These are phyloP conservation scores for Philhelius pedissequus DNA, from an alignment of 2,888 invertebrate genomes.

Conservation along the genomic window DNA sequence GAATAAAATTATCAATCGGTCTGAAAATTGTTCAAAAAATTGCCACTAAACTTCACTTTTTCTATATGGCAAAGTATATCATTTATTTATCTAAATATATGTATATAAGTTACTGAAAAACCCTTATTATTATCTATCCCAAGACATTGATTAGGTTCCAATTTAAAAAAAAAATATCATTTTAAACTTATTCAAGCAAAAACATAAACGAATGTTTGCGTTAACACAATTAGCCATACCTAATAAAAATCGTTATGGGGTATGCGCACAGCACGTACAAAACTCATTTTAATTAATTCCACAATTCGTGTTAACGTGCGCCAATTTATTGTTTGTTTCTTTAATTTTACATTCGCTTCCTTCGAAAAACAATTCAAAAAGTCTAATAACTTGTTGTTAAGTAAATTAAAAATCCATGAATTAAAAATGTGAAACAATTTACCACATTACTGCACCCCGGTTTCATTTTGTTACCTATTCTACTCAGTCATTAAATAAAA, in stretches of 20 bases:
- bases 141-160: too few species aligned
- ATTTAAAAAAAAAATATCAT: too few species aligned
- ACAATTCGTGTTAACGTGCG: conserved; percentile 16
- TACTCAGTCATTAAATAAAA: not conserved
- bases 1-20: too few species aligned
- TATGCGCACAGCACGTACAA: conserved; percentile 9
- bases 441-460: not conserved
- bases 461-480: not conserved
- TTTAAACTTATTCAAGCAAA: too few species aligned
- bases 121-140: too few species aligned
- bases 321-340: conserved; percentile 1
- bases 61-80: too few species aligned
- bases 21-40: too few species aligned
- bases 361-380: conserved; percentile 37
- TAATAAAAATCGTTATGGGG: conserved; percentile 35
- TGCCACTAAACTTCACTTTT: too few species aligned
- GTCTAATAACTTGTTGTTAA: conserved; percentile 49
- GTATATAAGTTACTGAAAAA: too few species aligned
- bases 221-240: not conserved
- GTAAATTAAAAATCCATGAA: conserved; percentile 1
- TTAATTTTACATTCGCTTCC: not conserved
- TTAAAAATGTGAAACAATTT: conserved; percentile 47
- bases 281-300: conserved; percentile 38
- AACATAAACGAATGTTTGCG: too few species aligned
- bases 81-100: too few species aligned